Base-by-base conservation (phyloP, 1,140 invertebrate genomes). In the Oncopodura yosiiana region DNA sequence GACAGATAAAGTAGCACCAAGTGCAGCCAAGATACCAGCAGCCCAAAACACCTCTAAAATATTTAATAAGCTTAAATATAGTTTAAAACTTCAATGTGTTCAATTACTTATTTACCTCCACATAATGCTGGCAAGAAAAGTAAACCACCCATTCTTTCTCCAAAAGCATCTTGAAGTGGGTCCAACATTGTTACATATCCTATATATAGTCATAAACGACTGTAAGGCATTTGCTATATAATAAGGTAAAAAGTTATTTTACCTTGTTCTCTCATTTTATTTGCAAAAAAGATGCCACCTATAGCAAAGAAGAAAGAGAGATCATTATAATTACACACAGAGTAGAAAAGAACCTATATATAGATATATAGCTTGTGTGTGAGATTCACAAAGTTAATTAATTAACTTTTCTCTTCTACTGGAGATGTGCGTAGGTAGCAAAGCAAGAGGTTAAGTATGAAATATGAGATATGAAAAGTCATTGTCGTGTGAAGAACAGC, bases 161-260 rank as follows among this genome's bases (percentile, higher is more conserved):
- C 86, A 66, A 86, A 87, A 62, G 73, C 80, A 53, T 80, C 77
- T 70, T 84, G 82, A 68, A 89, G 85, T 1, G 86, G 86, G 69
- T 89, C 86, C 66, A 89, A 69, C 83, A 89, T 86, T 0, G 86
- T 89, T n/a, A 88, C 80, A 67, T 87, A 86, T 14, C 84, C n/a
- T n/a, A n/a, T n/a, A n/a, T n/a, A n/a, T n/a, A n/a, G n/a, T n/a
- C n/a, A n/a, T n/a, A n/a, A n/a, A n/a, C n/a, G n/a, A n/a, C n/a
- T n/a, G n/a, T n/a, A n/a, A n/a, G n/a, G n/a, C n/a, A n/a, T n/a
- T n/a, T n/a, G n/a, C n/a, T n/a, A n/a, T n/a, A n/a, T n/a, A n/a
- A n/a, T n/a, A n/a, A n/a, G n/a, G n/a, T n/a, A n/a, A n/a, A n/a
- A n/a, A n/a, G n/a, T n/a, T n/a, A n/a, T n/a, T n/a, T n/a, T n/a